Evolutionary conservation across 2,797 vertebrate species (phyloP).

Genomic region (Bovichtus variegatus): DNA sequence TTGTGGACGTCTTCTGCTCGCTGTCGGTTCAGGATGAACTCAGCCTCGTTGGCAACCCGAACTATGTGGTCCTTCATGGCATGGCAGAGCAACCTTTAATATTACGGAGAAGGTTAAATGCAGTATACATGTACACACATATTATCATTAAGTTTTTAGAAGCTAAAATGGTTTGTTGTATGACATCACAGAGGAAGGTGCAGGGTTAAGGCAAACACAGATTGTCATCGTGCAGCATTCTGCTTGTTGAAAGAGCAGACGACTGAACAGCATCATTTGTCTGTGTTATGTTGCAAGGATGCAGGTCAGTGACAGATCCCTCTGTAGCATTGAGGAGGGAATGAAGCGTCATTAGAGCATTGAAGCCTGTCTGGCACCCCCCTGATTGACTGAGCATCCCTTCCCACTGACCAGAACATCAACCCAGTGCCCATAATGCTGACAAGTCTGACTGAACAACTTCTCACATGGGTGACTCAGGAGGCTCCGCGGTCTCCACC

Average conservation of each 20-base stretch:
- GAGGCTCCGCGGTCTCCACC: slow-evolving; percentile 31
- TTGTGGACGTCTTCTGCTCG: slow-evolving; percentile 98
- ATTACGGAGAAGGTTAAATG: slow-evolving; percentile 17
- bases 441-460: slow-evolving; percentile 46
- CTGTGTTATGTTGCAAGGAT: slow-evolving; percentile 68
- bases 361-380: slow-evolving; percentile 56
- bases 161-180: neutral
- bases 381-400: slow-evolving; percentile 62
- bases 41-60: slow-evolving; percentile 96
- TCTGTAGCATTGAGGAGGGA: slow-evolving; percentile 69
- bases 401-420: slow-evolving; percentile 61
- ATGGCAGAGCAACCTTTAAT: slow-evolving; percentile 92
- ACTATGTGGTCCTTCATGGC: slow-evolving; percentile 99
- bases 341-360: slow-evolving; percentile 67
- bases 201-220: neutral
- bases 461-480: slow-evolving; percentile 57
- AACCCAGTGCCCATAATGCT: slow-evolving; percentile 31
- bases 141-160: neutral
- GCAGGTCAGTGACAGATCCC: slow-evolving; percentile 67
- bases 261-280: slow-evolving; percentile 67
- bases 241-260: slow-evolving; percentile 45
- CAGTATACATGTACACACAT: neutral
- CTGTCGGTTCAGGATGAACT: slow-evolving; percentile 98
- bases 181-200: neutral
- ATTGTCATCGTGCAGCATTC: slow-evolving; percentile 19